Evolutionary conservation across 2,888 invertebrate genomes (phyloP), one percentile per base, ranked within the genome.

Genomic region (Dolichomitus sp.): DNA sequence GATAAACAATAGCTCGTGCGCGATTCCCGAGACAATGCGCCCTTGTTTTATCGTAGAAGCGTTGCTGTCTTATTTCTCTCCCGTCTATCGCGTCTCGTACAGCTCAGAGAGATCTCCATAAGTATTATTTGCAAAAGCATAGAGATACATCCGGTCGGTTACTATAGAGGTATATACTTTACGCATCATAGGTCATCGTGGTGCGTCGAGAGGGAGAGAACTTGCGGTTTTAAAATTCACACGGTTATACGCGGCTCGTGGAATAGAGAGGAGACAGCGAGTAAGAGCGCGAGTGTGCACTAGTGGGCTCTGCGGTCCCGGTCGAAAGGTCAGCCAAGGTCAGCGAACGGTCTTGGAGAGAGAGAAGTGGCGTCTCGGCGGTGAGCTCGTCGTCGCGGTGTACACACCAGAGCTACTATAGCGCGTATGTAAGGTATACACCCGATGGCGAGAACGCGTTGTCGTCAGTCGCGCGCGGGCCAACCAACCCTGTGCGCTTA

Each of bases 251-350:
- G 23, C 9, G 5, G 37, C 57, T 76, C 45, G 61, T 72, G 72
- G 73, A 11, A 42, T 50, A 73, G 63, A 59, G 52, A 40, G 42
- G 45, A 74, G 74, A 52, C 59, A 33, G 74, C 45, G 75, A 65
- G 76, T 68, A 68, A 68, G 76, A 70, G 66, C 79, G 52, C 30
- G 19, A n/a, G 19, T 12, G 19, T n/a, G 72, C 42, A 61, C 19
- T 42, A 48, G 79, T 73, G 27, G 73, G 72, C 80, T 37, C 65
- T 74, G 81, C 76, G 79, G 81, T 81, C 78, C 83, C 84, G 84
- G 84, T 83, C 81, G 86, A 83, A 83, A 86, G 86, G 84, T 86
- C 86, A 86, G 86, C 81, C 84, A 86, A 86, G 86, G 84, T 86
- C 86, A 86, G 78, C 84, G 86, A 86, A 84, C 84, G 86, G 81